Percentiles rank a stretch among this genome's conserved stretches.
phyloP scores from a whole-genome alignment of 1,140 invertebrate genomes.

The Thaumetopoea pityocampa region DNA sequence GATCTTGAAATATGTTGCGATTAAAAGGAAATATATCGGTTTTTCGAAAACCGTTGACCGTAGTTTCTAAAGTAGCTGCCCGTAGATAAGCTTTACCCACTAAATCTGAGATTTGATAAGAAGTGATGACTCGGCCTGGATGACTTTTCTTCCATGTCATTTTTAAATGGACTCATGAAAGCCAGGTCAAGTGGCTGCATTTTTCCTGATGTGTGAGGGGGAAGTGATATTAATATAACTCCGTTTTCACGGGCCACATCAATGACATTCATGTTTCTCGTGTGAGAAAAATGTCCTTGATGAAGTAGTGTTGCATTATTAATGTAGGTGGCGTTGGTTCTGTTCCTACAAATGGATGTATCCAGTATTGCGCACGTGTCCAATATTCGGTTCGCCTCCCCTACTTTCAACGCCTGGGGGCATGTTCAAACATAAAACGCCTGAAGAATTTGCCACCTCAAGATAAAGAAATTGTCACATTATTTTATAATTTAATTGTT shows the following conservation, averaged over 20 bases:
- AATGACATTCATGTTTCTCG: slow-evolving; percentile 40
- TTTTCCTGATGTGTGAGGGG: slow-evolving; percentile 44
- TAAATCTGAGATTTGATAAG: slow-evolving; percentile 35
- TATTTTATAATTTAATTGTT: too few species aligned
- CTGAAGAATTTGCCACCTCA: too few species aligned
- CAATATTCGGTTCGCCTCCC: too few species aligned
- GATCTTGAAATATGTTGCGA: too few species aligned
- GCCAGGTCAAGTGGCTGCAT: slow-evolving; percentile 56
- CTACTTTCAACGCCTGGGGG: too few species aligned
- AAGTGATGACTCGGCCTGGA: slow-evolving; percentile 32
- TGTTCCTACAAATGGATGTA: too few species aligned
- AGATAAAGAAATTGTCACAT: too few species aligned
- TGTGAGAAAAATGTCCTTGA: slow-evolving; percentile 32
- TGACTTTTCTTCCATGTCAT: slow-evolving; percentile 24
- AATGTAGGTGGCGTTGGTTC: too few species aligned
- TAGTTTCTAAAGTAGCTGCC: slow-evolving; percentile 37
- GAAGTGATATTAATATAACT: slow-evolving; percentile 40
- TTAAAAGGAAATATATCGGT: slow-evolving; percentile 2
- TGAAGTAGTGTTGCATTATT: too few species aligned
- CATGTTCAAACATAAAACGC: too few species aligned
- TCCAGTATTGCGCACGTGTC: too few species aligned
- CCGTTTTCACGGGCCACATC: slow-evolving; percentile 37
- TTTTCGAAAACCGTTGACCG: slow-evolving; percentile 37
- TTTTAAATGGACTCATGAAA: slow-evolving; percentile 44
- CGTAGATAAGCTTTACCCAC: slow-evolving; percentile 37